A percentile compares a stretch with the other conserved stretches of the same genome.
phyloP scores from a whole-genome alignment of 2,797 vertebrate species.

The Enteromius treurensis region DNA sequence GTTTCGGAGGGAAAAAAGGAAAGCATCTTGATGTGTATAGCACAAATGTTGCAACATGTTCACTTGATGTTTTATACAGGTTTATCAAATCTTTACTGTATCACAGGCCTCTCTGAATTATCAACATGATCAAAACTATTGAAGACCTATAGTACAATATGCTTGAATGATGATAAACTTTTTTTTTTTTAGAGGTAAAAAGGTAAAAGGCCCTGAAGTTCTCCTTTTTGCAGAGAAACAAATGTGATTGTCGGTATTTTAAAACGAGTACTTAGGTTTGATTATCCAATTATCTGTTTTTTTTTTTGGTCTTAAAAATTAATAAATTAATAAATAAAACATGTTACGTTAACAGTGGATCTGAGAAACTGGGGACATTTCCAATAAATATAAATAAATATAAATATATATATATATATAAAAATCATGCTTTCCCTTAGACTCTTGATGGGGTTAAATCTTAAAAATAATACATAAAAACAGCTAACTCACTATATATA shows the following conservation, averaged over 20 bases:
- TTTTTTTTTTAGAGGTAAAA: background rate
- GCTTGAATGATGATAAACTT: background rate
- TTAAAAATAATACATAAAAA: no score
- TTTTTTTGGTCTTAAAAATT: no score
- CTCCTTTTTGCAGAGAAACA: background rate
- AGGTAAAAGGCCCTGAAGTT: background rate
- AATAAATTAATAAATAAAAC: no score
- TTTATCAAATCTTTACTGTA: background rate
- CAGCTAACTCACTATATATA: no score
- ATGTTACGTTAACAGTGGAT: no score
- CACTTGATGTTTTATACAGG: background rate
- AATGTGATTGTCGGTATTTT: background rate
- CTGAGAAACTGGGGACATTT: no score
- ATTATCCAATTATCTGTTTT: background rate
- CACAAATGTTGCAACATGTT: background rate
- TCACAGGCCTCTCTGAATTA: background rate
- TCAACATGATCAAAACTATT: background rate
- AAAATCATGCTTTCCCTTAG: no score
- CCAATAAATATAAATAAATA: no score
- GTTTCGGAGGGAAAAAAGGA: slow-evolving; percentile 45
- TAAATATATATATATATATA: no score
- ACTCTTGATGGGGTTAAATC: no score
- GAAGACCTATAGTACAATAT: background rate
- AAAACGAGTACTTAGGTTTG: background rate
- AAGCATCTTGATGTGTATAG: background rate